Evolutionary conservation across 2,888 invertebrate species (phyloP).

Genomic region (Neocrepidodera transversa): DNA sequence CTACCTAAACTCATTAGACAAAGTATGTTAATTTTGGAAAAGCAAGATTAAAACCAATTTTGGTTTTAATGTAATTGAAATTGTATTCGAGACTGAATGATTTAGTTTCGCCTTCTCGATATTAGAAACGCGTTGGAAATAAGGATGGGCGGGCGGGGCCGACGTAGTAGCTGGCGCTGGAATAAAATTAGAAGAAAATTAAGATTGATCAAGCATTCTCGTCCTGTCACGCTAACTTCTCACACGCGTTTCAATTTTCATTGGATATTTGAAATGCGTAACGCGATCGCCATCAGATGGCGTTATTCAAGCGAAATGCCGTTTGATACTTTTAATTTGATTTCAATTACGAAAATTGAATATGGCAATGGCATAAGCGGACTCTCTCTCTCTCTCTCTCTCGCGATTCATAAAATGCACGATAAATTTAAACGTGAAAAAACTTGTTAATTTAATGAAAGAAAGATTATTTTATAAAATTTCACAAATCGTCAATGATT

Average conservation of each 20-base stretch:
- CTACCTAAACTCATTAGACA: too few species aligned
- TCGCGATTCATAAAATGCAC: too few species aligned
- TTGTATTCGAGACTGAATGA: background rate
- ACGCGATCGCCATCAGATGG: background rate
- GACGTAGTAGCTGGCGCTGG: background rate
- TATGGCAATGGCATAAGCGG: too few species aligned
- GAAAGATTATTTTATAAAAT: too few species aligned
- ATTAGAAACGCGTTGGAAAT: conserved; percentile 21
- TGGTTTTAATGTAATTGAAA: background rate
- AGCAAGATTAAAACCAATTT: too few species aligned
- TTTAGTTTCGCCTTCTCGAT: conserved; percentile 2
- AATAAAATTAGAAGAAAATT: conserved; percentile 24
- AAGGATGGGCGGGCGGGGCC: conserved; percentile 9
- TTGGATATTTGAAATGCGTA: background rate
- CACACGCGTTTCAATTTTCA: conserved; percentile 12
- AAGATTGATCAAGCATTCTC: conserved; percentile 29
- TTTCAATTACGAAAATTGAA: too few species aligned
- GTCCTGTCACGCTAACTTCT: conserved; percentile 24
- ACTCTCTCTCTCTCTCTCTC: too few species aligned
- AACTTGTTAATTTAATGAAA: too few species aligned
- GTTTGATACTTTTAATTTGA: background rate
- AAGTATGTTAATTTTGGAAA: too few species aligned
- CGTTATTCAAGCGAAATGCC: background rate
- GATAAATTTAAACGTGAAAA: too few species aligned
- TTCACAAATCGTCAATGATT: too few species aligned